A percentile compares a stretch with the other conserved stretches of the same genome.
phyloP scores from a whole-genome alignment of 2,113 vertebrate genomes.

The Manacus vitellinus region DNA sequence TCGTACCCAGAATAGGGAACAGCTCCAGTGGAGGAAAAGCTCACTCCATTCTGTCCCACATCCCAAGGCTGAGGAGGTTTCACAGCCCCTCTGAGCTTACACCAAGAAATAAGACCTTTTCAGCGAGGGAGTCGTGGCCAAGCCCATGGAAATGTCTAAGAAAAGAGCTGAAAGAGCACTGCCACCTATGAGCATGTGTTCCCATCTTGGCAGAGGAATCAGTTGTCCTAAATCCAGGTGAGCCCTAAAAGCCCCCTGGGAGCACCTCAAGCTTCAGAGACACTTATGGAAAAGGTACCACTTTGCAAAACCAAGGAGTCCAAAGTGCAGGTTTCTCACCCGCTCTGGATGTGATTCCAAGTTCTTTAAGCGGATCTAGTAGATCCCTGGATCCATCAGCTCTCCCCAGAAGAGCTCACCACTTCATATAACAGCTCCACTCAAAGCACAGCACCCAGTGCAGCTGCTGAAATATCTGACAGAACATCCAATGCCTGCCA shows the following conservation, averaged over 20 bases:
- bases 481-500: rapidly evolving
- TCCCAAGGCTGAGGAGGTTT: not conserved
- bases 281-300: not conserved
- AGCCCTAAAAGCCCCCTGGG: not conserved
- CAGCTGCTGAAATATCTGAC: not conserved
- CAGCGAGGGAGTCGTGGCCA: not conserved
- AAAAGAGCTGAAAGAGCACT: not conserved
- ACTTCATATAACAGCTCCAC: not conserved
- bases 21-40: not conserved
- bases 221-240: not conserved
- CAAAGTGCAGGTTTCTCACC: not conserved
- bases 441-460: not conserved
- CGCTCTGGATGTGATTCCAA: not conserved
- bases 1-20: not conserved
- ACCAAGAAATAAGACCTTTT: not conserved
- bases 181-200: rapidly evolving
- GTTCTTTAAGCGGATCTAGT: rapidly evolving
- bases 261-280: not conserved
- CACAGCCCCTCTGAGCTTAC: not conserved
- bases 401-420: not conserved
- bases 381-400: not conserved
- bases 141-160: not conserved
- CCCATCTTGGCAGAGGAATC: not conserved
- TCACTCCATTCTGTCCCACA: not conserved
- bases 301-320: not conserved